Evolutionary conservation across 2,888 invertebrate species (phyloP), one percentile per base, ranked within the genome.

Genomic region (Apotomis capreana): DNA sequence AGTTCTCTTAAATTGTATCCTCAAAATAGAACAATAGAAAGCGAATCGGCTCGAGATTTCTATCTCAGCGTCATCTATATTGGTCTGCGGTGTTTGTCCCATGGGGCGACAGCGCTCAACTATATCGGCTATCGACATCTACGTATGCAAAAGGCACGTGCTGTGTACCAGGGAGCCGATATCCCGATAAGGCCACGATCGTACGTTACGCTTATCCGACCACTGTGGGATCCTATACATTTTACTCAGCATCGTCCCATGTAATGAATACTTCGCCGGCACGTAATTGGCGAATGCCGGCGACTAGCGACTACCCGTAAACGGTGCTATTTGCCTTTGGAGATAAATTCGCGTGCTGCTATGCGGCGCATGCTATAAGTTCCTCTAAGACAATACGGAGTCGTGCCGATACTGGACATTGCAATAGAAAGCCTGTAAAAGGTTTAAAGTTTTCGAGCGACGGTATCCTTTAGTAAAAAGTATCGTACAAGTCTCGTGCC

Each of bases 201-300:
- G 87, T 90, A 89, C 81, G 86, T 91, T 85, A 86, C 85, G 86
- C 86, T 88, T 87, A 87, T 87, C 86, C 81, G 76, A 80, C 76
- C 83, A 79, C 81, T 79, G 76, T 83, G 83, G 83, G 81, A 83
- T 82, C 83, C 84, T 84, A 81, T 86, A 84, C 84, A 87, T 87
- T 90, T 85, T 81, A 80, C 79, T 81, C 81, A 81, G 80, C 81
- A 83, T 85, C 84, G 26, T 81, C 80, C 83, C 78, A 77, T 87
- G 86, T 90, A 90, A 90, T 90, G 87, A 89, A 89, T 89, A 87
- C 86, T 83, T 84, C 78, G 84, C 81, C 79, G 81, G 80, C 84
- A 83, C 84, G 83, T 90, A 88, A 90, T 89, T 88, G 87, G 84
- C 86, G 80, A 81, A 79, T 82, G 78, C 81, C 80, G 81, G 81